Base-by-base conservation (phyloP, 2,888 invertebrate genomes). In the Stenichneumon culpator region DNA sequence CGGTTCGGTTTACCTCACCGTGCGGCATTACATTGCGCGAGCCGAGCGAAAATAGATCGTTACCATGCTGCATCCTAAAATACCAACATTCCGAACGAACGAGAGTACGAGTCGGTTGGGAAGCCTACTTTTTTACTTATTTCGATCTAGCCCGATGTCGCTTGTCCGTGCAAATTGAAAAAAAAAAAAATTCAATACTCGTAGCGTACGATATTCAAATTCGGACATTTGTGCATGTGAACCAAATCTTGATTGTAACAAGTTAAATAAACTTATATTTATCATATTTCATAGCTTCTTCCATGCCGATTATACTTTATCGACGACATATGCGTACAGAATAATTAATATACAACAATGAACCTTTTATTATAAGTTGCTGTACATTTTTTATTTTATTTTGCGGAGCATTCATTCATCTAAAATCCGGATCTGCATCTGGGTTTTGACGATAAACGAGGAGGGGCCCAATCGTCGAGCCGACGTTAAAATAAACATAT, bases 401-500 rank as follows among this genome's bases (percentile, higher is more conserved):
- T 57, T n/a, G 70, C 70, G 47, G 73, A 84, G 78, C 67, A 50
- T 82, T 72, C 52, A 44, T 67, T 65, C 67, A 32, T 70, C 54
- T 39, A 39, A 14, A 57, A 72, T 44, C 63, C 68, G 50, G 47
- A 79, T 75, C 74, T 78, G 79, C 75, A 63, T 74, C 52, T 50
- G 75, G 28, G 67, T 74, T 63, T 50, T 60, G 22, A 69, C 50
- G 32, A 32, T 25, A 57, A 22, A 22, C 57, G 4, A 57, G 57
- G 57, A 68, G 72, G 73, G 44, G 44, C 16, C 3, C 52, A 77
- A 72, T 81, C 32, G 73, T 52, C 81, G 67, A 22, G 82, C 82
- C 63, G 86, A 83, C 78, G 78, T 60, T 63, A 86, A 86, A 88
- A 88, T 88, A 88, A 88, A 87, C 87, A 82, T 87, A 82, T 87